Evolutionary conservation across 1,140 invertebrate species (phyloP).

Genomic region (Laodelphax striatellus): DNA sequence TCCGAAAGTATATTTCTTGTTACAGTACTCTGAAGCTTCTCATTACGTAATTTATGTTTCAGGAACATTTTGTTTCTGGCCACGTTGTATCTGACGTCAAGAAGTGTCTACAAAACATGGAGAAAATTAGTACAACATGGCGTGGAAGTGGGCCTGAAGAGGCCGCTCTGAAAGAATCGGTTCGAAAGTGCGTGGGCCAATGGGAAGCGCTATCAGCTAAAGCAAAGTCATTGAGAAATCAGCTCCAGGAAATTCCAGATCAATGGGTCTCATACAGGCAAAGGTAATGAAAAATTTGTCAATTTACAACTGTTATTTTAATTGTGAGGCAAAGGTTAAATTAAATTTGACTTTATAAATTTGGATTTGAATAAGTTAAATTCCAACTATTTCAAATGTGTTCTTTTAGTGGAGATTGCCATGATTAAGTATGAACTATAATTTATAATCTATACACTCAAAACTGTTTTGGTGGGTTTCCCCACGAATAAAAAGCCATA

Average conservation of each 20-base stretch:
- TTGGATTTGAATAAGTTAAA: not conserved
- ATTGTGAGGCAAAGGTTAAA: too few species aligned
- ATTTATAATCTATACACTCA: too few species aligned
- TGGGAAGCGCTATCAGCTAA: slow-evolving; percentile 60
- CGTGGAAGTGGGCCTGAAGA: slow-evolving; percentile 51
- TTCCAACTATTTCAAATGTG: not conserved
- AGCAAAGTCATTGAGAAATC: slow-evolving; percentile 57
- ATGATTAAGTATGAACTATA: too few species aligned
- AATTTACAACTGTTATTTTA: too few species aligned
- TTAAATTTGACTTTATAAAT: too few species aligned
- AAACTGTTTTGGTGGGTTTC: too few species aligned
- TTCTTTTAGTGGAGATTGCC: too few species aligned
- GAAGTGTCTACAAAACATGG: slow-evolving; percentile 60
- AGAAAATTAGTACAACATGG: slow-evolving; percentile 52
- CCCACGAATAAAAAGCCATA: too few species aligned
- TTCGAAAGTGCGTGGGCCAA: slow-evolving; percentile 51
- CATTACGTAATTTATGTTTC: not conserved
- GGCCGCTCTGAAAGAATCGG: slow-evolving; percentile 45
- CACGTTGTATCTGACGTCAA: slow-evolving; percentile 57
- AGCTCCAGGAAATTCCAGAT: slow-evolving; percentile 76
- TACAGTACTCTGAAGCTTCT: too few species aligned
- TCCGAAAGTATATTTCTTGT: too few species aligned
- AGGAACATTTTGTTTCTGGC: slow-evolving; percentile 48
- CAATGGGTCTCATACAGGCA: slow-evolving; percentile 78
- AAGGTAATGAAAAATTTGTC: slow-evolving; percentile 39